Evolutionary conservation across 37 sponge, comb jelly and placozoan genomes (phyloP).

Genomic region (Halichondria panicea): DNA sequence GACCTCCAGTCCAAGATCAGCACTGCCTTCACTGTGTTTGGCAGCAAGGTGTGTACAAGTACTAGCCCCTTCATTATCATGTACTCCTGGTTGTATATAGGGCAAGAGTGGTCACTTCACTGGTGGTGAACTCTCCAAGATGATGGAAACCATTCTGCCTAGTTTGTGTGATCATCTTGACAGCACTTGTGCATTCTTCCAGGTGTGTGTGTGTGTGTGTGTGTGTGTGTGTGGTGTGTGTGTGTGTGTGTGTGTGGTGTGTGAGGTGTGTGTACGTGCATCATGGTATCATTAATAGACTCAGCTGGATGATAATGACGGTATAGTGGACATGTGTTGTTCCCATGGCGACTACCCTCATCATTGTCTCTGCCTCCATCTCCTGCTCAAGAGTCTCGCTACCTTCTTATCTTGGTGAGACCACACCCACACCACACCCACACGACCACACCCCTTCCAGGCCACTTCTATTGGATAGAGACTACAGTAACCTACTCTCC

Average conservation of each 20-base stretch:
- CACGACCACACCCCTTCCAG: not conserved
- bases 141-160: slow-evolving; percentile 11
- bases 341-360: slow-evolving; percentile 8
- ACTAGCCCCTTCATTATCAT: not conserved
- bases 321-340: slow-evolving; percentile 34
- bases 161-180: slow-evolving; percentile 61
- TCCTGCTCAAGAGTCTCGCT: slow-evolving; percentile 47
- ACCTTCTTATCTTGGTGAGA: slow-evolving; percentile 61
- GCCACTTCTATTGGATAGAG: no score
- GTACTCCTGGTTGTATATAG: not conserved
- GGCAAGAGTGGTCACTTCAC: not conserved
- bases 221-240: not conserved
- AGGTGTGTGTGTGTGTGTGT: slow-evolving; percentile 23
- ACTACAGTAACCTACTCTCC: no score
- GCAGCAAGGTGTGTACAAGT: slow-evolving; percentile 15
- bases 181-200: slow-evolving; percentile 54
- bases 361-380: slow-evolving; percentile 14
- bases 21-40: slow-evolving; percentile 33
- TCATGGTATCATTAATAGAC: slow-evolving; percentile 12
- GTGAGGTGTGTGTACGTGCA: not conserved
- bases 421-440: not conserved
- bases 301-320: slow-evolving; percentile 50
- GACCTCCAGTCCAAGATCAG: slow-evolving; percentile 53
- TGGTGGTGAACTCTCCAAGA: slow-evolving; percentile 8
- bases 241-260: not conserved